Evolutionary conservation across 2,888 invertebrate genomes (phyloP).

Genomic region (Hyposoter didymator): DNA sequence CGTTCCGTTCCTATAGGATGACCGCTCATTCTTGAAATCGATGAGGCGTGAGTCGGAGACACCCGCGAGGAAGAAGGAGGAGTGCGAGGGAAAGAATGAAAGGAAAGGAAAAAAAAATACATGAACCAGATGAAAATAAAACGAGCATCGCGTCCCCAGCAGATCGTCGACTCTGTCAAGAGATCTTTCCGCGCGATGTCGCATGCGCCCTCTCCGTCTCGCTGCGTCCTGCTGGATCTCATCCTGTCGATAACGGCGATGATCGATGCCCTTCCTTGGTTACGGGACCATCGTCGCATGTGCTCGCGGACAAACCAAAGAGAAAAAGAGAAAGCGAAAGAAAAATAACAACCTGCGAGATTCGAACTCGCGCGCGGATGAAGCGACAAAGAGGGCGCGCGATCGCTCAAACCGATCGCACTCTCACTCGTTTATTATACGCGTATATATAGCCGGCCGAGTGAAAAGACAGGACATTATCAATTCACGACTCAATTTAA

Average conservation of each 20-base stretch:
- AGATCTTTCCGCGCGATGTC: conserved; percentile 79
- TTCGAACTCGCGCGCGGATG: conserved; percentile 27
- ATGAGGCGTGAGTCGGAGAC: conserved; percentile 79
- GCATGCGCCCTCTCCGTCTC: conserved; percentile 73
- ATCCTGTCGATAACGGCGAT: conserved; percentile 82
- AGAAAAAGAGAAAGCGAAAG: conserved; percentile 19
- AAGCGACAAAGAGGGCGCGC: conserved; percentile 49
- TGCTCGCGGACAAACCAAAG: conserved; percentile 1
- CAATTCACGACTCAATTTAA: conserved; percentile 49
- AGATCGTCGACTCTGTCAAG: conserved; percentile 65
- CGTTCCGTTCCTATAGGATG: conserved; percentile 74
- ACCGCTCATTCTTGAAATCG: conserved; percentile 80
- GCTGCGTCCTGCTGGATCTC: conserved; percentile 75
- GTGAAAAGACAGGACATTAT: conserved; percentile 47
- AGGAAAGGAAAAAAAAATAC: not conserved
- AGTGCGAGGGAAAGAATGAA: conserved; percentile 3
- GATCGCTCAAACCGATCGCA: conserved; percentile 62
- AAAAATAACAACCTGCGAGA: conserved; percentile 36
- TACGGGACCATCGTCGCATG: conserved; percentile 57
- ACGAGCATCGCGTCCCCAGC: conserved; percentile 57
- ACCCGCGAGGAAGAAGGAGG: conserved; percentile 67
- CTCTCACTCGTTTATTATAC: conserved; percentile 41
- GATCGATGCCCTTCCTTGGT: conserved; percentile 80
- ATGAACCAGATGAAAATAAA: conserved; percentile 34
- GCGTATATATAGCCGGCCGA: not conserved